phyloP scores from a whole-genome alignment of 2,888 invertebrate genomes.

The Erpobdella octoculata region DNA sequence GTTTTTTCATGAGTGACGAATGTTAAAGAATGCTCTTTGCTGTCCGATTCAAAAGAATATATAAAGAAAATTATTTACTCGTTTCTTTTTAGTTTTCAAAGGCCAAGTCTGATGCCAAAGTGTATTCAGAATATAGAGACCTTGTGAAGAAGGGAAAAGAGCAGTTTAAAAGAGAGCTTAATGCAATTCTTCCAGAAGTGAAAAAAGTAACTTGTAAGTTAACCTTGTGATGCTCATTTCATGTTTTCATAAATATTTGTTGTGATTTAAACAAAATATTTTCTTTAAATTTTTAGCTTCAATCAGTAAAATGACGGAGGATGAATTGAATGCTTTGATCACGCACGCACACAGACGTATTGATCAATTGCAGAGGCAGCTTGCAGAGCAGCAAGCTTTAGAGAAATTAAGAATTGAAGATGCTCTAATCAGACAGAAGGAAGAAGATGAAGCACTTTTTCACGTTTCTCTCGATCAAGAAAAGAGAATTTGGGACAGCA shows the following conservation, averaged over 20 bases:
- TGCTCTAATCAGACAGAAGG: constrained; percentile 61
- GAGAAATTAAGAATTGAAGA: constrained; percentile 57
- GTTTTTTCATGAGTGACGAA: too few relatives aligned
- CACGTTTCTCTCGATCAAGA: constrained; percentile 61
- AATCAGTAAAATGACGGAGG: constrained; percentile 56
- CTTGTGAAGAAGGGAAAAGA: constrained; percentile 59
- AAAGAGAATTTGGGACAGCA: constrained; percentile 63
- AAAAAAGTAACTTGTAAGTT: constrained; percentile 53
- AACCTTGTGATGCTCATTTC: not conserved
- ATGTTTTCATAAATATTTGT: not conserved
- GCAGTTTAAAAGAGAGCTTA: constrained; percentile 53
- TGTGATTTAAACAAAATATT: not conserved
- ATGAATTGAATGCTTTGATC: constrained; percentile 70
- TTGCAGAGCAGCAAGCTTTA: constrained; percentile 62
- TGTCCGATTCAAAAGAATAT: too few relatives aligned
- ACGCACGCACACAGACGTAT: constrained; percentile 71
- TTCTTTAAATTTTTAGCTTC: constrained; percentile 9
- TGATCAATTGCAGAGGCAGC: constrained; percentile 68
- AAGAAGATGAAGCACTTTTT: constrained; percentile 58
- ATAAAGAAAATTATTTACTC: too few relatives aligned
- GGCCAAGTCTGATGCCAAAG: constrained; percentile 50
- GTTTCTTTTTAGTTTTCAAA: constrained; percentile 37
- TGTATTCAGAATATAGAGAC: constrained; percentile 74
- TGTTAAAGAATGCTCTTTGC: too few relatives aligned
- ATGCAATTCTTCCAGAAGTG: constrained; percentile 65